Evolutionary conservation across 2,797 vertebrate genomes (phyloP).

Genomic region (Lophotriccus pileatus): DNA sequence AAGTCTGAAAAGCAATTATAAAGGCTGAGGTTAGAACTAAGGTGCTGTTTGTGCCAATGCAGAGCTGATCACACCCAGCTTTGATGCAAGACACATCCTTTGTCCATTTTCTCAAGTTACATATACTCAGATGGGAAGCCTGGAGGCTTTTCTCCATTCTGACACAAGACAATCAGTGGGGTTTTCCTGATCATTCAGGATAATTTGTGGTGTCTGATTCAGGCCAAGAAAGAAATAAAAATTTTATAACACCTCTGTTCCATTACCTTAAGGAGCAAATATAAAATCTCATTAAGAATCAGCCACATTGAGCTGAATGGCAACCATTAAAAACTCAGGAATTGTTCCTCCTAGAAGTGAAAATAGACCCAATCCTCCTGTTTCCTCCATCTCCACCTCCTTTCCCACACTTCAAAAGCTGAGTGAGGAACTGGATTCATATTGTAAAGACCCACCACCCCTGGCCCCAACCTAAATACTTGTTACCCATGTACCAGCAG

Average conservation of each 20-base stretch:
- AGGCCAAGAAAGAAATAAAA: neutral
- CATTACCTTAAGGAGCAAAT: neutral
- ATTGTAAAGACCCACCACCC: neutral
- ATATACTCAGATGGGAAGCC: neutral
- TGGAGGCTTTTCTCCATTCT: neutral
- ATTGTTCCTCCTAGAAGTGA: neutral
- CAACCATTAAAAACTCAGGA: neutral
- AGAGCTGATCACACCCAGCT: neutral
- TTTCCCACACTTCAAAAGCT: neutral
- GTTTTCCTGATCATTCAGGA: neutral
- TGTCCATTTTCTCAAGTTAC: neutral
- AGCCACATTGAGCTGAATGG: neutral
- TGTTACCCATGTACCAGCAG: neutral
- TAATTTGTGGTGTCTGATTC: neutral
- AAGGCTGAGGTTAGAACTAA: neutral
- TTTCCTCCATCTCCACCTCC: neutral
- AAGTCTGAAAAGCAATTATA: neutral
- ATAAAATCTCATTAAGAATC: neutral
- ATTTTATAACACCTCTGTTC: neutral
- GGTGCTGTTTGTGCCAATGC: neutral
- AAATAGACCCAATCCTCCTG: neutral
- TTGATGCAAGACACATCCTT: fast-evolving
- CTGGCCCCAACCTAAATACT: neutral
- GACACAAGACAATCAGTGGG: neutral
- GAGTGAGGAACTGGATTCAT: neutral